These are phyloP conservation scores for Pomphorhynchus laevis DNA, from an alignment of 1,140 invertebrate species.

Conservation along the genomic window DNA sequence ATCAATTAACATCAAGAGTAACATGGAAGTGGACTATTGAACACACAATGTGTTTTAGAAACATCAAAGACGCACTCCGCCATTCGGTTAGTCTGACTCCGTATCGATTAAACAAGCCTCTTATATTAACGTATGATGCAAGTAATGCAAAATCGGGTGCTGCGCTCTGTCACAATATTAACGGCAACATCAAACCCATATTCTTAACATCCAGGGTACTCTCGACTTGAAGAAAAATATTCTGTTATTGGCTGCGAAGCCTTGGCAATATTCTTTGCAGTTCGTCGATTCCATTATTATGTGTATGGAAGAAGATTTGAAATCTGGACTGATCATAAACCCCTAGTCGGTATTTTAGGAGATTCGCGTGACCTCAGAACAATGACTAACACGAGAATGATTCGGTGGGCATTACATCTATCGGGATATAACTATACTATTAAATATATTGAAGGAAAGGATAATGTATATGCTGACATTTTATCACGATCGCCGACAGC, in stretches of 20 bases:
- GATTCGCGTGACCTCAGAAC: background rate
- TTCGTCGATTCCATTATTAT: slow-evolving; percentile 12
- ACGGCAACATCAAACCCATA: too few relatives aligned
- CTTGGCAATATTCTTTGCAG: slow-evolving; percentile 11
- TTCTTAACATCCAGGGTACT: too few relatives aligned
- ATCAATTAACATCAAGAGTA: too few relatives aligned
- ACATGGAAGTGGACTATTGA: too few relatives aligned
- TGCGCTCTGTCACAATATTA: too few relatives aligned
- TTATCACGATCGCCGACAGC: slow-evolving; percentile 10
- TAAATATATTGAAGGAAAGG: slow-evolving; percentile 11
- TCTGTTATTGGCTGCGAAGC: slow-evolving; percentile 11
- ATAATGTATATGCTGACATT: slow-evolving; percentile 13
- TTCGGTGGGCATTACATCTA: slow-evolving; percentile 12
- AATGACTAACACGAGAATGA: background rate
- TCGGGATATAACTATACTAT: slow-evolving; percentile 12
- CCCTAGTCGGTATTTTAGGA: slow-evolving; percentile 8
- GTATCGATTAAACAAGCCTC: too few relatives aligned
- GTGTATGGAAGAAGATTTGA: slow-evolving; percentile 11
- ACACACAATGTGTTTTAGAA: too few relatives aligned
- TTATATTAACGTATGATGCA: too few relatives aligned
- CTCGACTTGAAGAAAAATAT: slow-evolving; percentile 11
- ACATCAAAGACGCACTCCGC: too few relatives aligned
- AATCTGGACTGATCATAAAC: slow-evolving; percentile 13
- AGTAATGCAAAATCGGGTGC: too few relatives aligned
- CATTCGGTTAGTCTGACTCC: too few relatives aligned